Conservation (phyloP, 2,797 vertebrate genomes). For the Danionella dracula region DNA sequence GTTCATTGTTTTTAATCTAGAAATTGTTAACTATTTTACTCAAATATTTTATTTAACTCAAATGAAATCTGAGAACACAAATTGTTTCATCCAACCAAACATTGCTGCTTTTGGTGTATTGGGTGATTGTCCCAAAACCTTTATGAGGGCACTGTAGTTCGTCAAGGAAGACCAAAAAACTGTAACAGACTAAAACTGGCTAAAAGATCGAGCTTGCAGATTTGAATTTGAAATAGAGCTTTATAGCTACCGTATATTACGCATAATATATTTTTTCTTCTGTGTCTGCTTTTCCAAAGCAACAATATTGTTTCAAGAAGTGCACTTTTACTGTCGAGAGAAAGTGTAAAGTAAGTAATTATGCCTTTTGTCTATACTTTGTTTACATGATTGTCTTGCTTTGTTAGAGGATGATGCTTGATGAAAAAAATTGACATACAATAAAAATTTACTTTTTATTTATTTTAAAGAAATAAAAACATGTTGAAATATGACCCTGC, state of each 20-base stretch:
- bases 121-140: constrained; percentile 7
- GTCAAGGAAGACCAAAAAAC: constrained; percentile 34
- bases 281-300: constrained; percentile 63
- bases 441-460: neutral
- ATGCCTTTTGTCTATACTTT: constrained; percentile 40
- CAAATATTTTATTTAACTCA: too few species aligned
- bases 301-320: constrained; percentile 78
- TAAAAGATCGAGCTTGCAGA: neutral
- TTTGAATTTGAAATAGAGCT: neutral
- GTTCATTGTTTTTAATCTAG: too few species aligned
- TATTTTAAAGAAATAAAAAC: neutral
- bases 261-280: constrained; percentile 44
- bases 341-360: constrained; percentile 76
- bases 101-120: too few species aligned
- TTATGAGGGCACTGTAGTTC: constrained; percentile 23
- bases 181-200: constrained; percentile 36
- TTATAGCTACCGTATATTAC: constrained; percentile 8
- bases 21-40: too few species aligned
- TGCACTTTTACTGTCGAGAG: constrained; percentile 73
- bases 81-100: neutral
- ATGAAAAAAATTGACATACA: neutral
- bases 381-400: constrained; percentile 22
- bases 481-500: neutral
- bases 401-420: neutral
- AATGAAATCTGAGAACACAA: too few species aligned